Evolutionary conservation across 1,140 invertebrate genomes (phyloP), one percentile per base, ranked within the genome.

Genomic region (Rhizoglyphus robini): DNA sequence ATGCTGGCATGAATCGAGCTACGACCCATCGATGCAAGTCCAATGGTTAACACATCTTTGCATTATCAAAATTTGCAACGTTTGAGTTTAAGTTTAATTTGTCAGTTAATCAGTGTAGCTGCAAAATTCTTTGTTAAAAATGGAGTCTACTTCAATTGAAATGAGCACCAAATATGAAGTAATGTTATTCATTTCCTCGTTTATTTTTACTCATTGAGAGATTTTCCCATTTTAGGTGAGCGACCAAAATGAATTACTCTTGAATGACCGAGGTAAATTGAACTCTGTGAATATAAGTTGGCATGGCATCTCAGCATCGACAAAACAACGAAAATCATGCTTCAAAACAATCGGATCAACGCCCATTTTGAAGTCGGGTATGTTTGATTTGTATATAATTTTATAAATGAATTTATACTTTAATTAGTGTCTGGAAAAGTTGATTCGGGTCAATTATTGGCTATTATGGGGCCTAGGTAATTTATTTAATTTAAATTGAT

Each of bases 371-470:
- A 41, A 41, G 18, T 41, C 36, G 8, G 36, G 36, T 41, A 41
- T 41, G 36, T 41, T n/a, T 41, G 18, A 41, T 41, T 41, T 41
- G 8, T 11, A 41, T 41, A 41, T 41, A 41, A n/a, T 41, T 41
- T 41, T 41, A 41, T 41, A 41, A 41, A 41, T 8, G 8, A 41
- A 41, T 41, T 41, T 41, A 41, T 41, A 11, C 18, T 41, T 41
- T 41, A 8, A 41, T n/a, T 41, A 88, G 90, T 92, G 2, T 86
- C 81, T 68, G 92, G 93, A 11, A 81, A 87, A 1, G 90, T 90
- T 0, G 83, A 86, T 74, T 88, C 91, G 4, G 92, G 91, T 3
- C 88, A 94, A 74, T 75, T 96, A 27, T 74, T 96, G 62, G 90
- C 91, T 2, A 85, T 96, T 27, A 87, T 97, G 86, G 93, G 93